Percentiles rank a stretch among this genome's conserved stretches.
These are phyloP conservation scores for Ceratosolen solmsi DNA, from an alignment of 1,140 invertebrate genomes.

Conservation along the genomic window DNA sequence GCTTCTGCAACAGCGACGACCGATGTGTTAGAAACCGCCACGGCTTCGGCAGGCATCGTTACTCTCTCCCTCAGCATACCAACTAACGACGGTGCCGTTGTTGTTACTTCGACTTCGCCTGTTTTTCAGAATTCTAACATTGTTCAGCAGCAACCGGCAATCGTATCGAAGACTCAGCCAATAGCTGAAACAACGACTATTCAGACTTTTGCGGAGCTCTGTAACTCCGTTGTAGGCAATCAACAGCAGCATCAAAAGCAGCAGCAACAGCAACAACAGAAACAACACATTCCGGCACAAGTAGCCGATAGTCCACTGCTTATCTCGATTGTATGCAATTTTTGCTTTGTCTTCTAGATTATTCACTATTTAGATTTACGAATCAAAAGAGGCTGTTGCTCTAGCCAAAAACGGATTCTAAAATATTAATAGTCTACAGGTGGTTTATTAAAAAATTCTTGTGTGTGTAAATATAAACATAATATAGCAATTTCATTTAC, in stretches of 20 bases:
- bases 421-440: too few relatives aligned
- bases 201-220: slow-evolving; percentile 77
- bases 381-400: too few relatives aligned
- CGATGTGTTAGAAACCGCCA: slow-evolving; percentile 78
- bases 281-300: slow-evolving; percentile 65
- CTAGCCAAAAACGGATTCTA: too few relatives aligned
- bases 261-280: slow-evolving; percentile 28
- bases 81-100: slow-evolving; percentile 74
- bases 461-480: too few relatives aligned
- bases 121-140: slow-evolving; percentile 68
- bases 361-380: too few relatives aligned
- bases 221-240: slow-evolving; percentile 75
- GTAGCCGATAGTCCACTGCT: slow-evolving; percentile 54
- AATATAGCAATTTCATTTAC: too few relatives aligned
- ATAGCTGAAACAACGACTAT: slow-evolving; percentile 53
- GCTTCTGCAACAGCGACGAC: slow-evolving; percentile 57
- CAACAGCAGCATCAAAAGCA: slow-evolving; percentile 61
- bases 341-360: too few relatives aligned
- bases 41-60: slow-evolving; percentile 79
- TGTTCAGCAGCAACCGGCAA: slow-evolving; percentile 16
- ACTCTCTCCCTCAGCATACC: slow-evolving; percentile 78
- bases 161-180: neutral
- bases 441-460: too few relatives aligned
- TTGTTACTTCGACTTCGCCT: slow-evolving; percentile 74
- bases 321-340: slow-evolving; percentile 43